Evolutionary conservation across 2,113 vertebrate species (phyloP).

Genomic region (Colistium nudipinnis): DNA sequence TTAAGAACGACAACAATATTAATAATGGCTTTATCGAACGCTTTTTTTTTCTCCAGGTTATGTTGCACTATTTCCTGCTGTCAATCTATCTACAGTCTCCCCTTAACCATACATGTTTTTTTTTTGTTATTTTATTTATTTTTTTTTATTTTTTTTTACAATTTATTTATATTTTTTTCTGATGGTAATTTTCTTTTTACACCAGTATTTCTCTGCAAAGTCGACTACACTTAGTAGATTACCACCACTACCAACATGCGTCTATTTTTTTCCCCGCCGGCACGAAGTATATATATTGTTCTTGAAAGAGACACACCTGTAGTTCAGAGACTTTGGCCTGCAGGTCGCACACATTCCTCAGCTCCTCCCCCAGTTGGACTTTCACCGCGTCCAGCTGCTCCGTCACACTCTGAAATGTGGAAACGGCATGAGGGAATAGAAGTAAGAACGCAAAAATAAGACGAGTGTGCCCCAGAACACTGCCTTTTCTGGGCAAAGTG

Average conservation of each 20-base stretch:
- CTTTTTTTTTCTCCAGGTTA: too few species aligned
- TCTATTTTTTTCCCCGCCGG: too few species aligned
- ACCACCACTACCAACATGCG: neutral
- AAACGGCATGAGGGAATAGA: neutral
- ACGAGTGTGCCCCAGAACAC: neutral
- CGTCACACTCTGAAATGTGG: conserved; percentile 77
- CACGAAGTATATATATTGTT: too few species aligned
- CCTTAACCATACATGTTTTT: neutral
- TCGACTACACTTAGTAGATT: neutral
- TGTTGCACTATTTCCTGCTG: neutral
- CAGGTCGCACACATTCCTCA: conserved; percentile 67
- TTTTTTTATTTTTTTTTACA: too few species aligned
- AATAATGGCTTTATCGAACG: too few species aligned
- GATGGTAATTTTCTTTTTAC: neutral
- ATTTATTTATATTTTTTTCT: neutral
- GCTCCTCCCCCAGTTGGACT: conserved; percentile 80
- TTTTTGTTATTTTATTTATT: neutral
- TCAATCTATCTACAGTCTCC: neutral
- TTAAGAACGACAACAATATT: too few species aligned
- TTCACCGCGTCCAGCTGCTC: conserved; percentile 82
- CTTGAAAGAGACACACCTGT: conserved; percentile 81
- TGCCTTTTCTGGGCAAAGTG: too few species aligned
- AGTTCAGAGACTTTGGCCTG: conserved; percentile 80
- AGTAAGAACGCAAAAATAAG: too few species aligned
- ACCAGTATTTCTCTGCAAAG: neutral